A percentile compares a stretch with the other conserved stretches of the same genome.
phyloP scores from a whole-genome alignment of 2,113 vertebrate genomes.

The Callipepla squamata region DNA sequence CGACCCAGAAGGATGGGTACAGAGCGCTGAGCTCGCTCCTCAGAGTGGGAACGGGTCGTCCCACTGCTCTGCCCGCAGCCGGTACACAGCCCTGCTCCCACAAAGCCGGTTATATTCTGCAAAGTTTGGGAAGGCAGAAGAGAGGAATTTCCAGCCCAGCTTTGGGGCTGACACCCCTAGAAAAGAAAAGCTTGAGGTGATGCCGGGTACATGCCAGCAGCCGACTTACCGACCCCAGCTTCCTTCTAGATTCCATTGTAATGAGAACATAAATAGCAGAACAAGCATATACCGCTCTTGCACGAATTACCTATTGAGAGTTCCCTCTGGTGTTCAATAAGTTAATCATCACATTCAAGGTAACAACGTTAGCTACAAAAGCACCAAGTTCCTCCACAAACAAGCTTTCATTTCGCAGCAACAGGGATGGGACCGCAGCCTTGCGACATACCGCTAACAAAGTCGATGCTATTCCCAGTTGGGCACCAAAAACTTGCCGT shows the following conservation, averaged over 20 bases:
- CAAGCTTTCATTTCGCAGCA: neutral
- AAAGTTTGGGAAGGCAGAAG: fast-evolving
- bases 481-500: neutral
- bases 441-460: neutral
- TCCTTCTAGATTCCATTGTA: conserved; percentile 61
- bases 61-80: neutral
- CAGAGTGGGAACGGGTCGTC: neutral
- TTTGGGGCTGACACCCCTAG: neutral
- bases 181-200: neutral
- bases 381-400: neutral
- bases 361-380: neutral
- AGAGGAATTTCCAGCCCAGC: neutral
- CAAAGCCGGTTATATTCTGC: neutral
- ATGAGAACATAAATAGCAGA: conserved; percentile 49
- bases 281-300: neutral
- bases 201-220: neutral
- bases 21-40: neutral
- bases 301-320: conserved; percentile 58
- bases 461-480: neutral
- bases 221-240: conserved; percentile 19
- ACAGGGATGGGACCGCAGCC: fast-evolving
- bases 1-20: neutral
- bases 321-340: conserved; percentile 69
- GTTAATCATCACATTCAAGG: conserved; percentile 35
- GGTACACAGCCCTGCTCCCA: neutral